These are phyloP conservation scores for Hipposideros larvatus DNA, from an alignment of 2,797 vertebrate species.

Conservation along the genomic window DNA sequence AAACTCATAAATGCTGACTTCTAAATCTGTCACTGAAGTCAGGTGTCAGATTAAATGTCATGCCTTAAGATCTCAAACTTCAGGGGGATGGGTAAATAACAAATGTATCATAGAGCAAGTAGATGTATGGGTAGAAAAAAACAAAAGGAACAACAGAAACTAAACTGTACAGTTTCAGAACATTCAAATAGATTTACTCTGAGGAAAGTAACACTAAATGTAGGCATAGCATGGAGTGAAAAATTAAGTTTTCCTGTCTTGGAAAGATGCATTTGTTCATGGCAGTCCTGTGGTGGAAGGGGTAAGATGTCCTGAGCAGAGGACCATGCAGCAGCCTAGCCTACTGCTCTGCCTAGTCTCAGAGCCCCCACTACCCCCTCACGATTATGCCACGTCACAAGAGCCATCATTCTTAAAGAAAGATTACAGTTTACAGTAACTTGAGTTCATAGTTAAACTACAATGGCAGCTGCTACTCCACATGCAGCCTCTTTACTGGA, in stretches of 20 bases:
- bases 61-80: neutral
- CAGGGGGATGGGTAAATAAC: neutral
- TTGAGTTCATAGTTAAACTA: neutral
- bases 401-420: neutral
- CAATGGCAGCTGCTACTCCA: neutral
- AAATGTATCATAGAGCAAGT: neutral
- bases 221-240: neutral
- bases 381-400: neutral
- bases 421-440: neutral
- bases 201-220: neutral
- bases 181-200: neutral
- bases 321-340: neutral
- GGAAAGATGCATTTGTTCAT: neutral
- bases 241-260: neutral
- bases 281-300: no score
- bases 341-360: neutral
- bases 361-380: rapidly evolving
- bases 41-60: neutral
- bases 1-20: neutral
- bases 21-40: neutral
- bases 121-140: neutral
- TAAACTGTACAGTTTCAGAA: neutral
- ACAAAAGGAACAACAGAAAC: neutral
- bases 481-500: neutral
- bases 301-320: neutral